phyloP scores from a whole-genome alignment of 2,888 invertebrate species.

The Phanerotoma sp. region DNA sequence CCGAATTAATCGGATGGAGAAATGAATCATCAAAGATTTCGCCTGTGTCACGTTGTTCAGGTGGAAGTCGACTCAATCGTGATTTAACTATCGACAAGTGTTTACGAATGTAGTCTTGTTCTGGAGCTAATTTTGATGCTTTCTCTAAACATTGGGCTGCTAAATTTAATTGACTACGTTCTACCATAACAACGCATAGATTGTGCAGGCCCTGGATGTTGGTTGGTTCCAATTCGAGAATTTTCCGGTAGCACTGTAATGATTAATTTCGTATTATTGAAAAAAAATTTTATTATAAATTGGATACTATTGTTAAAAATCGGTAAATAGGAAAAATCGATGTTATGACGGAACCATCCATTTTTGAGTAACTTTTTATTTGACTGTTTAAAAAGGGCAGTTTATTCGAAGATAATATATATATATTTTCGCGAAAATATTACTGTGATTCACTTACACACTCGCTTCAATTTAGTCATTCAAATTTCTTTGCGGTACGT shows the following conservation, averaged over 20 bases:
- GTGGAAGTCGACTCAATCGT: slow-evolving; percentile 59
- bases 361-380: background rate
- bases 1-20: slow-evolving; percentile 36
- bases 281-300: too few relatives aligned
- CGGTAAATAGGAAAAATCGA: too few relatives aligned
- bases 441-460: too few relatives aligned
- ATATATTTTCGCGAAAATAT: too few relatives aligned
- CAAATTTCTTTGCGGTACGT: too few relatives aligned
- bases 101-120: slow-evolving; percentile 86
- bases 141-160: slow-evolving; percentile 84
- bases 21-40: slow-evolving; percentile 50
- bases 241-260: slow-evolving; percentile 83
- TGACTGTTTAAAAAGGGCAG: too few relatives aligned
- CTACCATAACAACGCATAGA: slow-evolving; percentile 93
- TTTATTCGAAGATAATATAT: too few relatives aligned
- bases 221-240: slow-evolving; percentile 82
- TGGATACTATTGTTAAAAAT: too few relatives aligned
- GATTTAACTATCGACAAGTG: slow-evolving; percentile 88
- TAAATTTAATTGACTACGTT: slow-evolving; percentile 79
- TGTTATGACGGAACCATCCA: background rate
- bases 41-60: slow-evolving; percentile 47
- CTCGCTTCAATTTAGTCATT: too few relatives aligned
- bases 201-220: slow-evolving; percentile 96
- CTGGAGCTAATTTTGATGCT: slow-evolving; percentile 80
- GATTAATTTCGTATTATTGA: too few relatives aligned